These are phyloP conservation scores for Xerus rutilus DNA, from an alignment of 2,797 vertebrate genomes.

Conservation along the genomic window DNA sequence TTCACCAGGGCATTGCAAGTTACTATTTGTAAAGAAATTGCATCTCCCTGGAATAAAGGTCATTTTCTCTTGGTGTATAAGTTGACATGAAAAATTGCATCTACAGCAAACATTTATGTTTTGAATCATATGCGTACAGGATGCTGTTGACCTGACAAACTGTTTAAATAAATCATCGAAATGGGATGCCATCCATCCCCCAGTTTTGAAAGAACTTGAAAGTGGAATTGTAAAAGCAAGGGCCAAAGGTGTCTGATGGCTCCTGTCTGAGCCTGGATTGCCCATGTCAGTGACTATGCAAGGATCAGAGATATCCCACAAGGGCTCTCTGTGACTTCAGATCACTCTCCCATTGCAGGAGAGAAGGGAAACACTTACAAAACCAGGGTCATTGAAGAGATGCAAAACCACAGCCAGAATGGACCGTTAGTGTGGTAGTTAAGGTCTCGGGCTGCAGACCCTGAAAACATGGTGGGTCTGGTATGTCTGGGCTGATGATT, in stretches of 20 bases:
- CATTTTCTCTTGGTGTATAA: slow-evolving; percentile 77
- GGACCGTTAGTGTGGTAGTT: neutral
- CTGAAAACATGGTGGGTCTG: neutral
- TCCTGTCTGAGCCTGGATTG: neutral
- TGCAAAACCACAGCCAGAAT: neutral
- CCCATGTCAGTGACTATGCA: neutral
- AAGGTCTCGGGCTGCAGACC: neutral
- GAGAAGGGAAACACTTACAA: neutral
- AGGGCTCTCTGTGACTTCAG: neutral
- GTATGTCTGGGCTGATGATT: neutral
- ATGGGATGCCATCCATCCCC: slow-evolving; percentile 68
- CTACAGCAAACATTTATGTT: slow-evolving; percentile 76
- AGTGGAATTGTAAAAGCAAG: slow-evolving; percentile 57
- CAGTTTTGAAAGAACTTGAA: slow-evolving; percentile 61
- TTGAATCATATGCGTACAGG: slow-evolving; percentile 69
- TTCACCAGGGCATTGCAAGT: neutral
- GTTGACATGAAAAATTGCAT: slow-evolving; percentile 80
- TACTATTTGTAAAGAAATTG: slow-evolving; percentile 73
- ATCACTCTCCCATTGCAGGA: neutral
- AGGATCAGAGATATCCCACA: neutral
- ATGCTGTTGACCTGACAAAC: slow-evolving; percentile 78
- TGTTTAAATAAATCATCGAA: slow-evolving; percentile 81
- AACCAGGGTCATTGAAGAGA: neutral
- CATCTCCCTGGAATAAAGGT: slow-evolving; percentile 76
- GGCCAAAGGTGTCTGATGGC: neutral